Conservation (phyloP, 2,797 vertebrate species). For the Pangasius djambal region DNA sequence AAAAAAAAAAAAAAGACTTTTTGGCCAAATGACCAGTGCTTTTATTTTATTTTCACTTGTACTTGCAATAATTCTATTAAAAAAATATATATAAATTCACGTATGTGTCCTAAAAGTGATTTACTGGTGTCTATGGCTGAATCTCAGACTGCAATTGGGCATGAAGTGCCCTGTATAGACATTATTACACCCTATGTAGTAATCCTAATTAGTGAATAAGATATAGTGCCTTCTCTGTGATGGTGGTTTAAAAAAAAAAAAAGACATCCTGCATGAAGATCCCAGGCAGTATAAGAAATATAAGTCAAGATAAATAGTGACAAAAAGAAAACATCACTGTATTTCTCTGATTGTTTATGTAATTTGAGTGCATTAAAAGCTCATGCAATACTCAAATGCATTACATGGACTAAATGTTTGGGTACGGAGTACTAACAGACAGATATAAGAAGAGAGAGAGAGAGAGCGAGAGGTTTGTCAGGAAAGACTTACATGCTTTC, state of each 20-base stretch:
- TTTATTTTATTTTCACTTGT: background rate
- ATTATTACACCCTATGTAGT: background rate
- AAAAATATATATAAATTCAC: background rate
- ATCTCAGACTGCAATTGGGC: background rate
- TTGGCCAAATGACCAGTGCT: background rate
- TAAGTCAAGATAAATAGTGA: background rate
- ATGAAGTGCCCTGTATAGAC: background rate
- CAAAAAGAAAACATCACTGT: background rate
- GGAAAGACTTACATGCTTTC: constrained; percentile 84
- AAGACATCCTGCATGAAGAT: background rate
- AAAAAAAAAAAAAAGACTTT: background rate
- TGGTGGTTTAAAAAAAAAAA: background rate
- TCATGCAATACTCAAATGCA: background rate
- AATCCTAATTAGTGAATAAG: background rate
- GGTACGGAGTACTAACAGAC: background rate
- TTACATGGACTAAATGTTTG: background rate
- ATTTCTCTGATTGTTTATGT: background rate
- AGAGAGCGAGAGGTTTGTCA: background rate
- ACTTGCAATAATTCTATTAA: background rate
- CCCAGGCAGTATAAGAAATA: background rate
- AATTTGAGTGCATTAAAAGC: background rate
- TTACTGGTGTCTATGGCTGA: background rate
- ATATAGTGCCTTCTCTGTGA: background rate
- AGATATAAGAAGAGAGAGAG: background rate
- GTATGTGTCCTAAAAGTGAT: background rate